A percentile compares a stretch with the other conserved stretches of the same genome.
Evolutionary conservation across 2,113 vertebrate genomes (phyloP).

Genomic region (Sula dactylatra): DNA sequence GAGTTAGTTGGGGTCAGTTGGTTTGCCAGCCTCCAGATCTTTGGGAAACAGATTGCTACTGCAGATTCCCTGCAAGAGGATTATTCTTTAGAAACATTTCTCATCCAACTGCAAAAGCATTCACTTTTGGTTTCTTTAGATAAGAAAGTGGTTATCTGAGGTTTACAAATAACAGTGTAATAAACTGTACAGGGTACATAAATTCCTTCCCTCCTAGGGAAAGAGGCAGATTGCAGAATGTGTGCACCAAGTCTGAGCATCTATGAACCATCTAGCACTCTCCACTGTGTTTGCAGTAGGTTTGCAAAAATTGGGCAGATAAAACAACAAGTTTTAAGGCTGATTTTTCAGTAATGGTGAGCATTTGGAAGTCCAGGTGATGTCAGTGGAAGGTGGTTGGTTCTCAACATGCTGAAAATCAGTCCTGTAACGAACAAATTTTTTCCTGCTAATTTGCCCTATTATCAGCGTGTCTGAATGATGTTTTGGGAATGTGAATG

Average conservation of each 20-base stretch:
- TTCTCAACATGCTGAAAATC: not conserved
- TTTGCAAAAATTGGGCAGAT: not conserved
- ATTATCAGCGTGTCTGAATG: not conserved
- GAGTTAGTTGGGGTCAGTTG: not conserved
- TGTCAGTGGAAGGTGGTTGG: not conserved
- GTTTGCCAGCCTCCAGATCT: not conserved
- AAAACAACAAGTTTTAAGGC: not conserved
- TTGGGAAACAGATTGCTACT: not conserved
- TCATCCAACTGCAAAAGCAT: not conserved
- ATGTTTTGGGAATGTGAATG: not conserved
- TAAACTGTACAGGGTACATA: not conserved
- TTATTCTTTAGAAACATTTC: not conserved
- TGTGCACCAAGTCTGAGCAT: not conserved
- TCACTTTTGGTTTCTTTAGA: not conserved
- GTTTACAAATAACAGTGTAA: not conserved
- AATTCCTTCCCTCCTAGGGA: not conserved
- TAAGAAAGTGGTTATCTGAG: not conserved
- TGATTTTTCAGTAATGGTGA: not conserved
- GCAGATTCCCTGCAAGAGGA: not conserved
- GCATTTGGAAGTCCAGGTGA: not conserved
- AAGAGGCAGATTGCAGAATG: not conserved
- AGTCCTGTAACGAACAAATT: not conserved
- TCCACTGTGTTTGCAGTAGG: fast-evolving
- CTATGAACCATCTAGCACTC: not conserved
- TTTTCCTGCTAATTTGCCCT: not conserved